These are phyloP conservation scores for Drosophila chauvacae DNA, from an alignment of 1,140 invertebrate genomes.

Conservation along the genomic window DNA sequence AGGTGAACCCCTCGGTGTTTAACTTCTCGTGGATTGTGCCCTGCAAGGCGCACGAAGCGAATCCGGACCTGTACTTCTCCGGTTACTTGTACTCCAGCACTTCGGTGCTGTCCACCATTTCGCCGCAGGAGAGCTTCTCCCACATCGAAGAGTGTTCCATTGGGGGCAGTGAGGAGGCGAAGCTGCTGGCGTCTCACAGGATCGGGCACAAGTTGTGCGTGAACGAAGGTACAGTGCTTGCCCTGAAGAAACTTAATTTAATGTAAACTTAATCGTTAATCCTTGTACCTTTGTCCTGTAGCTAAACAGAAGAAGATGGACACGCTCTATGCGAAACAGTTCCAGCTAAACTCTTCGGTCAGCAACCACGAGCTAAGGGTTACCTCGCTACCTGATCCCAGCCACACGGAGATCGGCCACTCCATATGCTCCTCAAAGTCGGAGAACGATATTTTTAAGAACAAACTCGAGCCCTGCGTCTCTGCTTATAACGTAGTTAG, in stretches of 20 bases:
- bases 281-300: not conserved
- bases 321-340: conserved; percentile 42
- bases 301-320: conserved; percentile 44
- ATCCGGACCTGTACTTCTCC: conserved; percentile 57
- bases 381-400: conserved; percentile 29
- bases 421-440: conserved; percentile 58
- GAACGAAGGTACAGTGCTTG: conserved; percentile 33
- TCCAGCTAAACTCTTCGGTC: conserved; percentile 48
- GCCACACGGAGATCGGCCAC: conserved; percentile 18
- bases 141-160: conserved; percentile 65
- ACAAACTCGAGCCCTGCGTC: conserved; percentile 46
- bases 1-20: conserved; percentile 55
- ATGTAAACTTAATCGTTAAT: not conserved
- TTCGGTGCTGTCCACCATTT: conserved; percentile 65
- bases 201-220: conserved; percentile 22
- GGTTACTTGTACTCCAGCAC: conserved; percentile 64
- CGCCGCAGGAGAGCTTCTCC: conserved; percentile 63
- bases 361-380: conserved; percentile 40
- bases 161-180: conserved; percentile 39
- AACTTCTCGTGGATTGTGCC: conserved; percentile 68
- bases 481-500: conserved; percentile 63
- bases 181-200: conserved; percentile 14
- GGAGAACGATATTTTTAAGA: conserved; percentile 66
- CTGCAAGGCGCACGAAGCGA: conserved; percentile 59
- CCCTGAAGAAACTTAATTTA: not conserved